Conservation (phyloP, 2,113 vertebrate species). For the Hippocampus comes region DNA sequence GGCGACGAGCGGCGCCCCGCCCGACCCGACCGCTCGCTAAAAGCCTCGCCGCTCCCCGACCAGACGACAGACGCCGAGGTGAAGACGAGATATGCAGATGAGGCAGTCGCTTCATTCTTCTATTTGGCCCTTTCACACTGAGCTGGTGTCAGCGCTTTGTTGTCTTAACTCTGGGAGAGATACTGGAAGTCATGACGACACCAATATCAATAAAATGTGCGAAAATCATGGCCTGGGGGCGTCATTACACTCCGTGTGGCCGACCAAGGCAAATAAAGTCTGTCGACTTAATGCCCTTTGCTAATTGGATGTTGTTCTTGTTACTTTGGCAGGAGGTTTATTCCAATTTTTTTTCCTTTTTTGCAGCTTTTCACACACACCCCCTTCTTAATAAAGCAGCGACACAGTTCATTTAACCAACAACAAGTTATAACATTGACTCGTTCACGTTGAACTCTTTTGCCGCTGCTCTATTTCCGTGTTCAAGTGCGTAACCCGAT, state of each 20-base stretch:
- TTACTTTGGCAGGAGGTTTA: background rate
- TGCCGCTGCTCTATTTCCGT: too few species aligned
- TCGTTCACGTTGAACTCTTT: too few species aligned
- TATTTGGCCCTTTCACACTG: background rate
- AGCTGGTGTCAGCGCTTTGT: background rate
- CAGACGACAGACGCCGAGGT: conserved; percentile 34
- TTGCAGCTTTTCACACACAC: background rate
- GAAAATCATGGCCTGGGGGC: background rate
- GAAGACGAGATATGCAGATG: conserved; percentile 37
- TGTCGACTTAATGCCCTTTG: background rate
- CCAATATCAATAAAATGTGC: background rate
- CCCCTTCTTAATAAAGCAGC: background rate
- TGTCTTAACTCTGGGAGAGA: background rate
- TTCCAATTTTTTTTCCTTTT: background rate
- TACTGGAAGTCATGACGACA: background rate
- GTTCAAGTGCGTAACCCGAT: too few species aligned
- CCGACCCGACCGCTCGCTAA: conserved; percentile 56
- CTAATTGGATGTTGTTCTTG: background rate
- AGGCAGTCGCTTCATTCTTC: conserved; percentile 24
- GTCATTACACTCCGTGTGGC: background rate
- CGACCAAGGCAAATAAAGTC: background rate
- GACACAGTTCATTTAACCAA: too few species aligned
- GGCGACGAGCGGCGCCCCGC: conserved; percentile 24
- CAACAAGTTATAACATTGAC: too few species aligned
- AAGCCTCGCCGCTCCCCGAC: conserved; percentile 48